phyloP scores from a whole-genome alignment of 1,140 invertebrate genomes.

The Drosophila fuyamai region DNA sequence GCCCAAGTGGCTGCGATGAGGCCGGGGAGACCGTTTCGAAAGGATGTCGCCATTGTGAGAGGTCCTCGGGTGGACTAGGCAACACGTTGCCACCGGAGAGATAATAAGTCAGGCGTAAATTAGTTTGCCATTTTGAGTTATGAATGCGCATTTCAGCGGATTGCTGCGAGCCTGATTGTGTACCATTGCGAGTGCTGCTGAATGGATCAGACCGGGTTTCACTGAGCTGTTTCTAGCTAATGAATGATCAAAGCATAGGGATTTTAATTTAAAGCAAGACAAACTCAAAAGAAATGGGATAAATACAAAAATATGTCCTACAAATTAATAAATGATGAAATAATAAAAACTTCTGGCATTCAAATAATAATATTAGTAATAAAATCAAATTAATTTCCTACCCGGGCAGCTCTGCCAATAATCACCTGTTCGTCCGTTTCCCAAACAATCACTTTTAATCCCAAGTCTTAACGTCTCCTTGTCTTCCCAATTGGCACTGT shows the following conservation, averaged over 20 bases:
- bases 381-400: too few species aligned
- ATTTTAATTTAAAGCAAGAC: too few species aligned
- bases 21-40: conserved; percentile 3
- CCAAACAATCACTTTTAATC: neutral
- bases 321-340: too few species aligned
- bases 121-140: conserved; percentile 83
- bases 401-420: too few species aligned
- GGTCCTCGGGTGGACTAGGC: conserved; percentile 29
- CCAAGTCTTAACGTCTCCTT: neutral
- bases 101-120: conserved; percentile 82
- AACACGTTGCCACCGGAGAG: conserved; percentile 71
- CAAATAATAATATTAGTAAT: too few species aligned
- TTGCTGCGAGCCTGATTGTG: conserved; percentile 3
- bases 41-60: conserved; percentile 16
- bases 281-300: too few species aligned
- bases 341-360: too few species aligned
- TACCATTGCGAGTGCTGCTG: conserved; percentile 10
- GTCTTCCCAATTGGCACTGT: conserved; percentile 12
- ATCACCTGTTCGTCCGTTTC: neutral
- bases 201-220: conserved; percentile 63
- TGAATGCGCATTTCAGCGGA: conserved; percentile 76
- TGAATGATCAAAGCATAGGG: too few species aligned
- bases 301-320: too few species aligned
- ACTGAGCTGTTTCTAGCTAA: neutral
- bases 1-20: conserved; percentile 51